Percentiles rank a stretch among this genome's conserved stretches.
These are phyloP conservation scores for Pteronotus mesoamericanus DNA, from an alignment of 2,797 vertebrate species.

Conservation along the genomic window DNA sequence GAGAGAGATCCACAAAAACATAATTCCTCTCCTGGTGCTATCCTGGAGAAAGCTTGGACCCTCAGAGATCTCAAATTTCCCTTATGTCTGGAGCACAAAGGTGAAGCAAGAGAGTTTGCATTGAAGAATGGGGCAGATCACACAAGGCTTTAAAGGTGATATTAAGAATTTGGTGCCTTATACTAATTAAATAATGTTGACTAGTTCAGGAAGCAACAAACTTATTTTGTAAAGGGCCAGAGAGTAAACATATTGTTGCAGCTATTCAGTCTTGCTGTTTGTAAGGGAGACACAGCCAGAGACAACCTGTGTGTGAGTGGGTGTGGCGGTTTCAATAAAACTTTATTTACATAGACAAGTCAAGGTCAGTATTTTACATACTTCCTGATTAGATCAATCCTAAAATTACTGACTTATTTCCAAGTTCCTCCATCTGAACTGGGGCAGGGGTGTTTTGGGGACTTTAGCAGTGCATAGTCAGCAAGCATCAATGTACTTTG, in stretches of 20 bases:
- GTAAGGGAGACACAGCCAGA: not conserved
- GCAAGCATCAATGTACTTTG: slow-evolving; percentile 1
- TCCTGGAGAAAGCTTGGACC: not conserved
- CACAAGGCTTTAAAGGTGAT: not conserved
- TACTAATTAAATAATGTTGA: not conserved
- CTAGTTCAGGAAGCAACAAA: not conserved
- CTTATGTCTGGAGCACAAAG: not conserved
- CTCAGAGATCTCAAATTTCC: not conserved
- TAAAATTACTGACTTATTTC: slow-evolving; percentile 4
- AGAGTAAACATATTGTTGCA: not conserved
- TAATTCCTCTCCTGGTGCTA: not conserved
- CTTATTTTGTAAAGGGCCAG: not conserved
- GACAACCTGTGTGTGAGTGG: not conserved
- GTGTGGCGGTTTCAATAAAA: slow-evolving; percentile 36
- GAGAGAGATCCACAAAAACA: not conserved
- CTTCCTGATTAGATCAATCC: not conserved
- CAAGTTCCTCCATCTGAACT: slow-evolving; percentile 8
- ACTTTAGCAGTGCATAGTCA: not conserved
- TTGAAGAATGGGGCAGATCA: not conserved
- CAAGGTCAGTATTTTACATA: not conserved
- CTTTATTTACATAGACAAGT: slow-evolving; percentile 27
- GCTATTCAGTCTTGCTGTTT: not conserved
- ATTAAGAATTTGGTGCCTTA: not conserved
- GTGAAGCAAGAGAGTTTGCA: not conserved
- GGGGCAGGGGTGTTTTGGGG: not conserved